Evolutionary conservation across 2,113 vertebrate genomes (phyloP), one percentile per base, ranked within the genome.

Genomic region (Suncus etruscus): DNA sequence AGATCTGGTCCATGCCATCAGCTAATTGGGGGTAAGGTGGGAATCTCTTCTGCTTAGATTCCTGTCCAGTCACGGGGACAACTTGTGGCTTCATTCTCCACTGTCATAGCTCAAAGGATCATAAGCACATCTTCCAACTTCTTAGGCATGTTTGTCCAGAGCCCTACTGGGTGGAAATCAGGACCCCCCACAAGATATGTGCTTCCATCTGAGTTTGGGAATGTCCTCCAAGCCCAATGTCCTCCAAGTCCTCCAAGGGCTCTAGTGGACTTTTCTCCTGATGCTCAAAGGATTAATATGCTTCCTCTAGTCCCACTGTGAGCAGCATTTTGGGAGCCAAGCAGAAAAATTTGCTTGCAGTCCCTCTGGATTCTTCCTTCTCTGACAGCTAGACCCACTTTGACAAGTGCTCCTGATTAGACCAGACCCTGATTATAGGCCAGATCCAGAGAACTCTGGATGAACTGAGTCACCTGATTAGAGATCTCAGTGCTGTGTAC

Each of bases 301-400:
- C 29, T 7, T 0, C 51, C 27, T 3, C 39, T 39, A 39, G 3
- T 39, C 6, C 8, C 22, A 65, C 6, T 2, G 3, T 3, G 4
- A 8, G 1, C 25, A 48, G 14, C 76, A 66, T 77, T 31, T 72
- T 51, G 58, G 27, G 91, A 47, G 11, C 48, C 48, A 61, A 4
- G 15, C 25, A 70, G 65, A 61, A 12, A 78, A 0, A 8, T 63
- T 63, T 11, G 29, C 51, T 72, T 61, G 47, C 63, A 0, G 27
- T 54, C 20, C 76, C 39, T 79, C 73, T 65, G 7, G 20, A 1
- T 31, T 84, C 24, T 68, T 69, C 63, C 15, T 27, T 65, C 50
- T 68, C 50, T 78, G 29, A 75, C 0, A 0, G 29, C 20, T 77
- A 72, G 25, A 29, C 12, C 27, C 27, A 14, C 39, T 54, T 70